These are phyloP conservation scores for Agapornis roseicollis DNA, from an alignment of 2,113 vertebrate species.

Conservation along the genomic window DNA sequence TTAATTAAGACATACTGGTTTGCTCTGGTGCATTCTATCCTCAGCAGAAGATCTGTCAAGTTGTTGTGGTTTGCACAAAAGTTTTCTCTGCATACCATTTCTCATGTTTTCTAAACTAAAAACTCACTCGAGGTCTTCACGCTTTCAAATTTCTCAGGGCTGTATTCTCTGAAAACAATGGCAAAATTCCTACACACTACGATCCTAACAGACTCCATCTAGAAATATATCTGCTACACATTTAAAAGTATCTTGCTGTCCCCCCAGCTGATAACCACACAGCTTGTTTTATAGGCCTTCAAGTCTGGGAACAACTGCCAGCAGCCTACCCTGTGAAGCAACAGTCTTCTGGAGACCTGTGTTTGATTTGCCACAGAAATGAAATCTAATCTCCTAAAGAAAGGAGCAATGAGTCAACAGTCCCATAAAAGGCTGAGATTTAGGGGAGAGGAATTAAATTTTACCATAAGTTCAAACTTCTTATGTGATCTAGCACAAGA, in stretches of 20 bases:
- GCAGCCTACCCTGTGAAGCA: background rate
- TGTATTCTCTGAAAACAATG: background rate
- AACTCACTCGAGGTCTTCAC: background rate
- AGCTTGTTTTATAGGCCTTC: background rate
- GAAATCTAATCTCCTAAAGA: background rate
- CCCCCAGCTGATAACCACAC: background rate
- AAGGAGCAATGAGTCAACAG: background rate
- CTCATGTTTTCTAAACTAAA: background rate
- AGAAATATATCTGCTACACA: background rate
- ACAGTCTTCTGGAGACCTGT: background rate
- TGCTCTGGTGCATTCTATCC: background rate
- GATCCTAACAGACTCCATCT: background rate
- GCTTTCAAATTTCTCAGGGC: background rate
- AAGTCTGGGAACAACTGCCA: slow-evolving; percentile 10
- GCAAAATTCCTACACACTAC: background rate
- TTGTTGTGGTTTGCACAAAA: slow-evolving; percentile 14
- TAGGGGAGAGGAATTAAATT: background rate
- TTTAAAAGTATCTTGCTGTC: background rate
- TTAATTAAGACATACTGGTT: slow-evolving; percentile 58
- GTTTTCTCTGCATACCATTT: background rate
- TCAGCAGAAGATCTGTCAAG: slow-evolving; percentile 46
- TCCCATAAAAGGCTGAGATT: background rate
- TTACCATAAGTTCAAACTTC: background rate
- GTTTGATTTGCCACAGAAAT: slow-evolving; percentile 28
- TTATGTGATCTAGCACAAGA: background rate